Percentiles rank a stretch among this genome's conserved stretches.
Evolutionary conservation across 2,797 vertebrate species (phyloP).

Genomic region (Melanotaenia trifasciata): DNA sequence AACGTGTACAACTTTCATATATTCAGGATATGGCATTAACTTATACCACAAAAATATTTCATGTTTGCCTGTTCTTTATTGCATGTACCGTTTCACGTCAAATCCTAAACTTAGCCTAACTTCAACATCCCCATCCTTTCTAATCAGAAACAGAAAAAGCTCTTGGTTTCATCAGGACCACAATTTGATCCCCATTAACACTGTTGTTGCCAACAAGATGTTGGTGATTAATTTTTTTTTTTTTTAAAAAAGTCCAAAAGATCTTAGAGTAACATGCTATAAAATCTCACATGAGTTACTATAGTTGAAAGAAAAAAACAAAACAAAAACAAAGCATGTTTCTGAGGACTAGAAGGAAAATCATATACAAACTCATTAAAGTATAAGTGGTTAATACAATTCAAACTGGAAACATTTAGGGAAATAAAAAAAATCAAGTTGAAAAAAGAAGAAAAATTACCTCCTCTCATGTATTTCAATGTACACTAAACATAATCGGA

Average conservation of each 20-base stretch:
- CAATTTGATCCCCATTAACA: not conserved
- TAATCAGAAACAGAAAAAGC: not conserved
- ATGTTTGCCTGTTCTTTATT: no score
- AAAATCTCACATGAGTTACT: slow-evolving; percentile 14
- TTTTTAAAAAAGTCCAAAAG: slow-evolving; percentile 12
- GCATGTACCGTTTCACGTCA: not conserved
- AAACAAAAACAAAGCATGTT: not conserved
- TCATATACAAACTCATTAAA: not conserved
- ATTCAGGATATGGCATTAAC: not conserved
- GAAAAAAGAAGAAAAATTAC: not conserved
- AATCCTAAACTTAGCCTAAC: not conserved
- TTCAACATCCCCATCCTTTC: not conserved
- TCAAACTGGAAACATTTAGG: not conserved
- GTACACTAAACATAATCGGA: not conserved
- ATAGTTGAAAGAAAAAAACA: not conserved
- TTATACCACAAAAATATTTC: slow-evolving; percentile 2
- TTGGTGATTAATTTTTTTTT: no score
- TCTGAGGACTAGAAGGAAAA: slow-evolving; percentile 4
- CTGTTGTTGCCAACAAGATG: not conserved
- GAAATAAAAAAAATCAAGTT: not conserved
- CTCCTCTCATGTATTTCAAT: not conserved
- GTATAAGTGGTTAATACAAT: not conserved
- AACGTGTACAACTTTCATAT: not conserved
- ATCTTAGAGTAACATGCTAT: no score
- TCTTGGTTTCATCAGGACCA: slow-evolving; percentile 6